Evolutionary conservation across 2,113 vertebrate genomes (phyloP), one percentile per base, ranked within the genome.

Genomic region (Oophaga pumilio): DNA sequence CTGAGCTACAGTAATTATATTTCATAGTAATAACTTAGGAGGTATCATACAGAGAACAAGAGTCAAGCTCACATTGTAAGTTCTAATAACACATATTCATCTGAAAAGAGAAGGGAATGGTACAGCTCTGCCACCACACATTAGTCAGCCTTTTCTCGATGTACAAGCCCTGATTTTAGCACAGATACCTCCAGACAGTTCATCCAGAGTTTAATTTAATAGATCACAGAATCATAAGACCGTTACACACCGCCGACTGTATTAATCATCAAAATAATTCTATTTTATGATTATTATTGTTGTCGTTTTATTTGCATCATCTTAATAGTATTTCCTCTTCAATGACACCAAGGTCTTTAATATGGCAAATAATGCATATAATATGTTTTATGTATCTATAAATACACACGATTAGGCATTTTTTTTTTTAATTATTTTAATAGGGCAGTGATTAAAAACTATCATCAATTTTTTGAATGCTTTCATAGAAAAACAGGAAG

Each of bases 1-100:
- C 66, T 64, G 84, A 92, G 86, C 89, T 88, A 85, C 83, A 90
- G 81, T 91, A 91, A 92, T 93, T 93, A 90, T 90, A 89, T 56
- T 90, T 82, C 90, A 74, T 90, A 91, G 88, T 88, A 93, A 92
- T 89, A 89, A 76, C 89, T 87, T 89, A 86, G 57, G 74, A 84
- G 89, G 89, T 84, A 87, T 43, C 76, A 89, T 89, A 90, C 85
- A 80, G 86, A 82, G 76, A 60, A 64, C 82, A 15, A 22, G 90
- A 90, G 43, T 86, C 76, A 26, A 84, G 86, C 89, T 88, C 20
- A 90, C 85, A 80, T 60, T 87, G 43, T 69, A 0, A 53, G 24
- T 18, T 17, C 33, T 57, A 89, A 85, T 88, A 33, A 89, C 82
- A 82, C 10, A 6, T 8, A 1, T 28, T 2, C 24, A 69, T 87